These are phyloP conservation scores for Hydropotes inermis DNA, from an alignment of 2,113 vertebrate species.

Conservation along the genomic window DNA sequence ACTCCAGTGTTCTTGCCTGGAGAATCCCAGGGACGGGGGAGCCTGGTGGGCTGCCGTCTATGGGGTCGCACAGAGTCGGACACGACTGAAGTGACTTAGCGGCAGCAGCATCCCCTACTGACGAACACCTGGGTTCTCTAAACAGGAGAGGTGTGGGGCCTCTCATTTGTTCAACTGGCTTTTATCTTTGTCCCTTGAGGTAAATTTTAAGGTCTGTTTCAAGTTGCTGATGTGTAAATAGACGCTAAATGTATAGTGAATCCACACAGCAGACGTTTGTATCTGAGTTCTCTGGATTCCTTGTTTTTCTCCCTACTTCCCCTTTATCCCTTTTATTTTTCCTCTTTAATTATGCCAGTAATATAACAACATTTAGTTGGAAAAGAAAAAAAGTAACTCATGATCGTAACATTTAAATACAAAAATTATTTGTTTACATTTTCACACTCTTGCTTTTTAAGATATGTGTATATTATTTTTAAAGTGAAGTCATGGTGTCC, in stretches of 20 bases:
- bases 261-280: background rate
- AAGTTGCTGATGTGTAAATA: background rate
- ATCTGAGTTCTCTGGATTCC: background rate
- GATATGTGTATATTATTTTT: background rate
- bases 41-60: no score
- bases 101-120: no score
- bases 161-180: background rate
- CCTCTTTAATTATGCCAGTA: background rate
- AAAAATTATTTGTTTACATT: background rate
- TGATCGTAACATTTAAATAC: background rate
- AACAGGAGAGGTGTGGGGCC: background rate
- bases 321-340: background rate
- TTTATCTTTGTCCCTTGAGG: background rate
- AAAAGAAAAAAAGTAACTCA: background rate
- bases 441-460: background rate
- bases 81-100: no score
- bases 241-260: background rate
- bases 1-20: no score
- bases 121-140: background rate
- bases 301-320: background rate
- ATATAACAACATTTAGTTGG: background rate
- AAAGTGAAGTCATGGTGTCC: background rate
- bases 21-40: no score
- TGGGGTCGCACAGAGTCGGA: no score
- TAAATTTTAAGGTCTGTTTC: background rate